These are phyloP conservation scores for Trachelus troglodyta DNA, from an alignment of 2,888 invertebrate species.

Conservation along the genomic window DNA sequence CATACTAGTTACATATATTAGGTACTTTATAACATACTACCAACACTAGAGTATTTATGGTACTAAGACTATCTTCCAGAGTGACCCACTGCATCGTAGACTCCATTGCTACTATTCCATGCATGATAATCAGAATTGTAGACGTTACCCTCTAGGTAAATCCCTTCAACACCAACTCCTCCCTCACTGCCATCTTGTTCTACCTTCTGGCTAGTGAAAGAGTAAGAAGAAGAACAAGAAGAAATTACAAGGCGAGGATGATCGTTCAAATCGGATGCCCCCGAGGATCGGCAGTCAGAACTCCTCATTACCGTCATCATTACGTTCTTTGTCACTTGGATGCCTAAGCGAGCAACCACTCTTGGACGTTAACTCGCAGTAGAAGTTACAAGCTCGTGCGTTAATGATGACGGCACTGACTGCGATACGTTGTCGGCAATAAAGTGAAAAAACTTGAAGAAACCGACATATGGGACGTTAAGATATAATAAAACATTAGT, in stretches of 20 bases:
- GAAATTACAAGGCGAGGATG: constrained; percentile 31
- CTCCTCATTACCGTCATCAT: constrained; percentile 34
- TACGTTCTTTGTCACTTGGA: constrained; percentile 31
- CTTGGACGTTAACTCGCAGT: background rate
- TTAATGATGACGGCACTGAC: constrained; percentile 1
- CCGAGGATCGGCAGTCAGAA: constrained; percentile 28
- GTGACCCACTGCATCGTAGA: background rate
- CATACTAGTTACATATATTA: background rate
- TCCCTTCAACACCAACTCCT: background rate
- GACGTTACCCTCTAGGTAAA: background rate
- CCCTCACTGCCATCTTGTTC: constrained; percentile 5
- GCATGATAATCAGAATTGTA: background rate
- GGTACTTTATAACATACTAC: background rate
- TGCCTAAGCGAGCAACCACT: background rate
- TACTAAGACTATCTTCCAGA: background rate
- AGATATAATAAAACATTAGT: background rate
- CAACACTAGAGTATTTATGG: background rate
- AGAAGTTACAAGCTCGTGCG: background rate
- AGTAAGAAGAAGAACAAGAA: constrained; percentile 16
- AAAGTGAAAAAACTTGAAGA: background rate
- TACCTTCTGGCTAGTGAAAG: constrained; percentile 16
- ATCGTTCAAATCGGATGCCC: constrained; percentile 34
- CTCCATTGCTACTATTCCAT: background rate
- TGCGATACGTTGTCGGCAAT: background rate
- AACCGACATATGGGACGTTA: background rate